Conservation (phyloP, 2,113 vertebrate genomes). For the Amazona guildingii region DNA sequence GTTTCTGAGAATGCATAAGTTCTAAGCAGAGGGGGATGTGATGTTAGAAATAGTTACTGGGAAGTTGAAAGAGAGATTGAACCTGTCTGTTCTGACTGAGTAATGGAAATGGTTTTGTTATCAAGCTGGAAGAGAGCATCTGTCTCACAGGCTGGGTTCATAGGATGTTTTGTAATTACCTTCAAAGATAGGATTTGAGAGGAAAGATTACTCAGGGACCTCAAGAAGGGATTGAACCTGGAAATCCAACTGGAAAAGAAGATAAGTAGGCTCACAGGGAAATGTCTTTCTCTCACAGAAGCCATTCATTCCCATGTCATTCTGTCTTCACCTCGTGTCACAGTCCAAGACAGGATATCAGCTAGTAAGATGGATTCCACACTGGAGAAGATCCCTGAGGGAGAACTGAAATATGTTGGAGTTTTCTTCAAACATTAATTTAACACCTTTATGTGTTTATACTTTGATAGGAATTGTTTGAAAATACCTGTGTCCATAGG, state of each 20-base stretch:
- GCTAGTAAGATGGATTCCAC: neutral
- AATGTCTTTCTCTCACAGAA: neutral
- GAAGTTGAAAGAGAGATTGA: neutral
- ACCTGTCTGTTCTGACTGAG: neutral
- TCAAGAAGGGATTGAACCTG: neutral
- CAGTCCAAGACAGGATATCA: neutral
- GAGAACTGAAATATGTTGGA: neutral
- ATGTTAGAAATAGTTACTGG: neutral
- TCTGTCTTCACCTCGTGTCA: neutral
- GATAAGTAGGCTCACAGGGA: neutral
- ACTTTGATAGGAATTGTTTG: neutral
- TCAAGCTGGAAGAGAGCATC: neutral
- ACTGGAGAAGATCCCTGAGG: neutral
- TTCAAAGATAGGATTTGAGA: constrained; percentile 2
- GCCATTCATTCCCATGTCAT: neutral
- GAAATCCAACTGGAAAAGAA: constrained; percentile 1
- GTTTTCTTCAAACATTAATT: neutral
- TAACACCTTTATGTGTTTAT: neutral
- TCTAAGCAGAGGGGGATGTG: neutral
- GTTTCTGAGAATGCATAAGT: neutral
- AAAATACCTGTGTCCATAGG: neutral
- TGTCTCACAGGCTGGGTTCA: neutral
- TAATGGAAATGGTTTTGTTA: neutral
- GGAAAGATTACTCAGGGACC: neutral
- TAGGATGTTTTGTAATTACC: neutral